Conservation (phyloP, 1,140 invertebrate species). For the Cydia pomonella region DNA sequence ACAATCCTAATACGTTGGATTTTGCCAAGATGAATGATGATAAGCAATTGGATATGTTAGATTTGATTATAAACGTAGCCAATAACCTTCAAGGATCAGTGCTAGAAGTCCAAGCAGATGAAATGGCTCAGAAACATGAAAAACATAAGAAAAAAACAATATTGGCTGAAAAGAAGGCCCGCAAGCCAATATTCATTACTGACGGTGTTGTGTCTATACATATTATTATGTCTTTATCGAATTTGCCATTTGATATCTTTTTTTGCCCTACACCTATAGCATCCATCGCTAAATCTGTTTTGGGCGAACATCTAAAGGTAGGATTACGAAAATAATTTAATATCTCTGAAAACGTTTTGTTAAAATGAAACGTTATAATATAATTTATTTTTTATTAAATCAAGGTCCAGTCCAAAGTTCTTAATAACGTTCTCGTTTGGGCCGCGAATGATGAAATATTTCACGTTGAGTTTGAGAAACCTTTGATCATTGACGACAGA, state of each 20-base stretch:
- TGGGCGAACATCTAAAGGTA: slow-evolving; percentile 65
- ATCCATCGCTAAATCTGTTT: slow-evolving; percentile 53
- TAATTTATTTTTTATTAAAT: slow-evolving; percentile 33
- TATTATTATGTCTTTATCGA: slow-evolving; percentile 58
- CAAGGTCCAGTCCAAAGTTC: slow-evolving; percentile 55
- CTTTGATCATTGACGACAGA: slow-evolving; percentile 53
- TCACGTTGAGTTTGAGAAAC: slow-evolving; percentile 64
- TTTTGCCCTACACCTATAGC: slow-evolving; percentile 60
- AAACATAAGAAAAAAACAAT: slow-evolving; percentile 34
- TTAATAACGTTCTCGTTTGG: slow-evolving; percentile 62
- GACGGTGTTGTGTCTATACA: slow-evolving; percentile 64
- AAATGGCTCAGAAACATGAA: slow-evolving; percentile 35
- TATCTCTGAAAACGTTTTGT: slow-evolving; percentile 12
- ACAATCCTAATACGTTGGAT: slow-evolving; percentile 59
- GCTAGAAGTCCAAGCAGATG: slow-evolving; percentile 28
- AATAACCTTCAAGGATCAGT: slow-evolving; percentile 48
- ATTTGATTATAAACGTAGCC: slow-evolving; percentile 66
- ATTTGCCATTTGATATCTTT: slow-evolving; percentile 57
- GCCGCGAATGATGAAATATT: slow-evolving; percentile 65
- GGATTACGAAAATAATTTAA: slow-evolving; percentile 32
- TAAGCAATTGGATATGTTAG: slow-evolving; percentile 57
- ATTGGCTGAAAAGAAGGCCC: slow-evolving; percentile 37
- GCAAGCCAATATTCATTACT: slow-evolving; percentile 60
- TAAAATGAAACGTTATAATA: slow-evolving; percentile 17
- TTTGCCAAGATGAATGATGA: slow-evolving; percentile 45